phyloP scores from a whole-genome alignment of 2,797 vertebrate genomes.

The Lepidocolaptes lacrymiger region DNA sequence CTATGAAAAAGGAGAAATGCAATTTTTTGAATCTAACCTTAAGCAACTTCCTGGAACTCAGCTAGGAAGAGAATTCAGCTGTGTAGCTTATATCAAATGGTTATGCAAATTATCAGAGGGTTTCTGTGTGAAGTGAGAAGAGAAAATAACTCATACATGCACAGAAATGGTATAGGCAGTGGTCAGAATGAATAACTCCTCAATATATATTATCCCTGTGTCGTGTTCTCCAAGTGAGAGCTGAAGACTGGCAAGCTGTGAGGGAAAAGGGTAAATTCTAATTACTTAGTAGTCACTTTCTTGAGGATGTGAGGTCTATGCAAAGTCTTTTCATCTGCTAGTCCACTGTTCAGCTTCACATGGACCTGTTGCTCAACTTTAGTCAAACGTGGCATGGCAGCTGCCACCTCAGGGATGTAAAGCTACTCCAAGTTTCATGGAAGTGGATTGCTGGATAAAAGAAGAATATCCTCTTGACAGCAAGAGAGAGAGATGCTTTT shows the following conservation, averaged over 20 bases:
- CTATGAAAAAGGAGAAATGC: background rate
- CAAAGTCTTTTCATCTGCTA: background rate
- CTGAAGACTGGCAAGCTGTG: background rate
- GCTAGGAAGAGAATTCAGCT: background rate
- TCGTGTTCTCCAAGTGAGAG: background rate
- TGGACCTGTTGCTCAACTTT: background rate
- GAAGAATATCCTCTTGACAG: background rate
- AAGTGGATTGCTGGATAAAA: background rate
- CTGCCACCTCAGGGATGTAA: background rate
- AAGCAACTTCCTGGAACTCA: background rate
- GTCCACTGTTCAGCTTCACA: background rate
- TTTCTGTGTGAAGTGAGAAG: background rate
- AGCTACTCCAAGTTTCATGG: background rate
- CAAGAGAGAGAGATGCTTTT: background rate
- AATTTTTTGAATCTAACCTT: background rate
- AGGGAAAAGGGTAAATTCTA: background rate
- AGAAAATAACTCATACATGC: background rate
- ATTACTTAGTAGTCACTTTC: background rate
- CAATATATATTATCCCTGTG: background rate
- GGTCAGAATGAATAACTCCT: background rate
- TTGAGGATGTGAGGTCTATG: background rate
- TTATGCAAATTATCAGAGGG: background rate
- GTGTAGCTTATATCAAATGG: background rate
- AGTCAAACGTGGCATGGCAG: background rate
- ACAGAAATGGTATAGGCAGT: background rate